Percentiles rank a stretch among this genome's conserved stretches.
phyloP scores from a whole-genome alignment of 2,797 vertebrate species.

The Parauchenoglanis punctatus region DNA sequence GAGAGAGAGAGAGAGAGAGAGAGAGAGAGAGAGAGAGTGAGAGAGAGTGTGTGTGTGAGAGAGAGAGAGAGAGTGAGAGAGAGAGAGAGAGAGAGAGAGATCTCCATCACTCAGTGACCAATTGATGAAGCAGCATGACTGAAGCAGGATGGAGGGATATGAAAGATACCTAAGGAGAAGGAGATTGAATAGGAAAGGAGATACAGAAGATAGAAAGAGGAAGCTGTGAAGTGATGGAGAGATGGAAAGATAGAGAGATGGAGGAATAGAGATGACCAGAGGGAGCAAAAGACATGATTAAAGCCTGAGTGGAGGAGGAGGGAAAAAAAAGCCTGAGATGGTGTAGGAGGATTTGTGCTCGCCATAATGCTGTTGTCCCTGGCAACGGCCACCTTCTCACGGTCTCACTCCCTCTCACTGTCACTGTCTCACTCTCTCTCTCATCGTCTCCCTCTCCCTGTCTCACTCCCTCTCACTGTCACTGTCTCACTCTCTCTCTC shows the following conservation, averaged over 20 bases:
- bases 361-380: slow-evolving; percentile 60
- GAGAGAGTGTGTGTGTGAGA: too few species aligned
- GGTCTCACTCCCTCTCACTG: slow-evolving; percentile 30
- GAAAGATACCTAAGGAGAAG: neutral
- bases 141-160: neutral
- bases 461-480: neutral
- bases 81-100: too few species aligned
- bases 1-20: slow-evolving; percentile 15
- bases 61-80: too few species aligned
- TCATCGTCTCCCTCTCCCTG: neutral
- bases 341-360: slow-evolving; percentile 57
- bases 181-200: neutral
- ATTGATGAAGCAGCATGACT: slow-evolving; percentile 40
- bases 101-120: slow-evolving; percentile 47
- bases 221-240: neutral
- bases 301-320: slow-evolving; percentile 47
- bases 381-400: slow-evolving; percentile 54
- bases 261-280: slow-evolving; percentile 34
- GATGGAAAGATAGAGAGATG: neutral
- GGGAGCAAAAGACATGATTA: slow-evolving; percentile 48
- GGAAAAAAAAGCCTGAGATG: slow-evolving; percentile 55
- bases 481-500: neutral
- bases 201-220: neutral
- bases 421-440: slow-evolving; percentile 4
- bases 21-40: too few species aligned